A percentile compares a stretch with the other conserved stretches of the same genome.
Conservation (phyloP, 2,797 vertebrate genomes). For the Champsocephalus gunnari region DNA sequence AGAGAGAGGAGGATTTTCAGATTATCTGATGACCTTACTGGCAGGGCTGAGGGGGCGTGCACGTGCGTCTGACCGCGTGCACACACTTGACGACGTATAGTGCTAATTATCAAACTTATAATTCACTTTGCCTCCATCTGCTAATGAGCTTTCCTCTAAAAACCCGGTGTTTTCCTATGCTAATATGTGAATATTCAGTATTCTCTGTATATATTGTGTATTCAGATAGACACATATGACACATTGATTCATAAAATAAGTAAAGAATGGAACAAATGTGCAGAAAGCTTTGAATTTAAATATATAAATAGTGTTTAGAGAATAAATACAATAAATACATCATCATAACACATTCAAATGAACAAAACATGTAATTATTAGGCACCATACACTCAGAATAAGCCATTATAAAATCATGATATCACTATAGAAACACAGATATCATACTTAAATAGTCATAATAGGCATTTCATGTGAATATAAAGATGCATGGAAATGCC, state of each 20-base stretch:
- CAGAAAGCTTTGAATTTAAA: background rate
- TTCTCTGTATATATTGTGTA: background rate
- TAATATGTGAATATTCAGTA: background rate
- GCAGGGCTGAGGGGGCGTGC: constrained; percentile 29
- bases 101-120: constrained; percentile 27
- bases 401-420: background rate
- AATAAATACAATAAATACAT: background rate
- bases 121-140: constrained; percentile 17
- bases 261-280: too few relatives aligned
- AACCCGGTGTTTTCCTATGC: too few relatives aligned
- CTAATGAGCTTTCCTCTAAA: background rate
- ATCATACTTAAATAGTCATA: background rate
- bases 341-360: background rate
- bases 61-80: background rate
- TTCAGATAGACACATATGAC: background rate
- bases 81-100: background rate
- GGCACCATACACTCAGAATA: background rate
- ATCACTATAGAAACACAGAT: background rate
- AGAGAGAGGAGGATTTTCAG: constrained; percentile 61
- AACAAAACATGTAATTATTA: background rate
- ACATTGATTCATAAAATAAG: background rate
- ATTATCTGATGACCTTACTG: constrained; percentile 75
- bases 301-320: background rate
- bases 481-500: background rate
- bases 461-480: background rate